phyloP scores from a whole-genome alignment of 1,140 invertebrate species.

The Drosophila ogumai region DNA sequence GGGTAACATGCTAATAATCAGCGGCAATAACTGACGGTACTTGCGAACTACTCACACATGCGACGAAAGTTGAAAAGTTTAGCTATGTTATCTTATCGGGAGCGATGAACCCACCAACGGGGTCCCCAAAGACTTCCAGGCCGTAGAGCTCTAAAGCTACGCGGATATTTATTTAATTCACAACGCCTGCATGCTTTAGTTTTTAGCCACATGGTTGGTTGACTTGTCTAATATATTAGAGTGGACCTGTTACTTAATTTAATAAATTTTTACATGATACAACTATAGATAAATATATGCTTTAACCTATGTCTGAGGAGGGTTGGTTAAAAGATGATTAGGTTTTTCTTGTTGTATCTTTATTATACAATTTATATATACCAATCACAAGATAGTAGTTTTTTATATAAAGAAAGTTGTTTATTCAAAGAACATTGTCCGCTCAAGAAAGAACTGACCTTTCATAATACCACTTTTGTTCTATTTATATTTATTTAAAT shows the following conservation, averaged over 20 bases:
- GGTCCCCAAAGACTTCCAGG: constrained; percentile 1
- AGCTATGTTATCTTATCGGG: constrained; percentile 32
- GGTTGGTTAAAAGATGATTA: no score
- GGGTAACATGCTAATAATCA: constrained; percentile 40
- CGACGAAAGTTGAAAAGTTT: constrained; percentile 10
- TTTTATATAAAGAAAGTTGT: not conserved
- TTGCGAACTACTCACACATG: not conserved
- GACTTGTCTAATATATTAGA: not conserved
- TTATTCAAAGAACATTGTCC: not conserved
- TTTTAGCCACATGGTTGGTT: constrained; percentile 17
- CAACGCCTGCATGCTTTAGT: not conserved
- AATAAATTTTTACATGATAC: no score
- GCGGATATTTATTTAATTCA: constrained; percentile 10
- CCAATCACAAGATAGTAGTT: not conserved
- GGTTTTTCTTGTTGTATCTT: no score
- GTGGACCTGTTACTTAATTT: no score
- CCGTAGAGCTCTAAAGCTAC: not conserved
- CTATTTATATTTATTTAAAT: not conserved
- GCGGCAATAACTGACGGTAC: constrained; percentile 4
- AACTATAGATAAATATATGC: no score
- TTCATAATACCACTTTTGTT: not conserved
- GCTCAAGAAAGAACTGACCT: not conserved
- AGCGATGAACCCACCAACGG: constrained; percentile 27
- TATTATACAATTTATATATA: not conserved
- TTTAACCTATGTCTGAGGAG: no score